Base-by-base conservation (phyloP, 2,797 vertebrate genomes). In the Columba guinea region DNA sequence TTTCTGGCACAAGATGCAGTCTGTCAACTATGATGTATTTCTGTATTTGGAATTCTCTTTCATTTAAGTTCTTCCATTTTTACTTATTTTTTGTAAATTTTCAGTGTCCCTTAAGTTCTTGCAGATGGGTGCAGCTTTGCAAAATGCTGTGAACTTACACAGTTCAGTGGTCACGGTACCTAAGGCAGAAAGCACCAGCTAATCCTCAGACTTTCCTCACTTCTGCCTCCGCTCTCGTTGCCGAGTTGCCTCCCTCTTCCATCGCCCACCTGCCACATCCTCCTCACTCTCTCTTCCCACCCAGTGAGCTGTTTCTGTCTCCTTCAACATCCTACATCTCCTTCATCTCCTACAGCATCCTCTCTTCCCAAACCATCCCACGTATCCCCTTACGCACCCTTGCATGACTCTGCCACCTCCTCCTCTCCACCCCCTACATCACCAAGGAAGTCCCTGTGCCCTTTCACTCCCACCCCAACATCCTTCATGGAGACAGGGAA, bases 221-320 rank as follows among this genome's bases (percentile, higher is more conserved):
- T 85, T 87, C 58, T 89, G 73, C 84, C 91, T 94, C 65, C 19
- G 5, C 71, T 81, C 65, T 76, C 62, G 52, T 37, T 78, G 76
- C 74, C 86, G 84, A 92, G 49, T 30, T 67, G 34, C 88, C 75
- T 92, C 60, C 91, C 56, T 68, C 49, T 80, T 44, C 53, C 63
- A 27, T 41, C 81, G 4, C 80, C 77, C 86, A 92, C 91, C 77
- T 48, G 46, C 85, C 84, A 89, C 89, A 86, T 94, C 81, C 84
- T 87, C 90, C 81, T 90, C 5, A 0, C 30, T 63, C 60, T 13
- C 46, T 77, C 90, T 51, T 74, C 87, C 80, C 80, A 91, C 49
- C 46, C 59, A 67, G 51, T 5, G 55, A 93, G 87, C 82, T 81
- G 51, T 69, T 96, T 76, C 67, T 89, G 84, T 68, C 68, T 90